Evolutionary conservation across 2,888 invertebrate genomes (phyloP).

Genomic region (Caenorhabditis uteleia): DNA sequence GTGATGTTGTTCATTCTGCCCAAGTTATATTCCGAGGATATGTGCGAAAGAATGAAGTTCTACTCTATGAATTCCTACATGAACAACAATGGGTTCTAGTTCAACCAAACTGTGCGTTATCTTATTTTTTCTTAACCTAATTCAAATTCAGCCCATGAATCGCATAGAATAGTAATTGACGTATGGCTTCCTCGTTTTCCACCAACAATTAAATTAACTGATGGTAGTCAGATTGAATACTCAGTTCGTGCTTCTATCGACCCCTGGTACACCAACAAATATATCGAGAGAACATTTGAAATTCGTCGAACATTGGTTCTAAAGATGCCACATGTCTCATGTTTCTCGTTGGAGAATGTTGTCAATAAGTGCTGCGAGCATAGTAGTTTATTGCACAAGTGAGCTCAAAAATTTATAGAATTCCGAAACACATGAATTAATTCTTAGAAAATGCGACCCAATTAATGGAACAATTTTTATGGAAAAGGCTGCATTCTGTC

Average conservation of each 20-base stretch:
- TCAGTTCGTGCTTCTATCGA: constrained; percentile 52
- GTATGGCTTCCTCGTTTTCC: constrained; percentile 60
- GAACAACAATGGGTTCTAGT: constrained; percentile 55
- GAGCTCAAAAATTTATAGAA: constrained; percentile 7
- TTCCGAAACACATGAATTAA: constrained; percentile 2
- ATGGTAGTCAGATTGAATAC: constrained; percentile 50
- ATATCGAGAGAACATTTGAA: constrained; percentile 48
- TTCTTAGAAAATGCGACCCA: constrained; percentile 48
- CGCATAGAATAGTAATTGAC: constrained; percentile 40
- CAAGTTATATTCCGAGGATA: constrained; percentile 60
- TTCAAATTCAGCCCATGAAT: constrained; percentile 17
- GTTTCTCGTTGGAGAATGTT: constrained; percentile 42
- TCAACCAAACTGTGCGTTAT: constrained; percentile 19
- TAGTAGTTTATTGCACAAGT: constrained; percentile 41
- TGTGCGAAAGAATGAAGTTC: constrained; percentile 33
- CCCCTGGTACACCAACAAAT: constrained; percentile 55
- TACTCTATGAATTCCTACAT: constrained; percentile 55
- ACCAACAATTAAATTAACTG: constrained; percentile 46
- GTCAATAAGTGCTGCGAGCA: constrained; percentile 56
- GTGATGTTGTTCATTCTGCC: constrained; percentile 43
- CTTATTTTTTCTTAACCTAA: not conserved
- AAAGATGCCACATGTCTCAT: constrained; percentile 52
- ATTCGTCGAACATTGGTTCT: constrained; percentile 43
- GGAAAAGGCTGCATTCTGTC: constrained; percentile 50
- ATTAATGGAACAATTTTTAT: constrained; percentile 49